Conservation (phyloP, 1,140 invertebrate species). For the Drosophila kikkawai region DNA sequence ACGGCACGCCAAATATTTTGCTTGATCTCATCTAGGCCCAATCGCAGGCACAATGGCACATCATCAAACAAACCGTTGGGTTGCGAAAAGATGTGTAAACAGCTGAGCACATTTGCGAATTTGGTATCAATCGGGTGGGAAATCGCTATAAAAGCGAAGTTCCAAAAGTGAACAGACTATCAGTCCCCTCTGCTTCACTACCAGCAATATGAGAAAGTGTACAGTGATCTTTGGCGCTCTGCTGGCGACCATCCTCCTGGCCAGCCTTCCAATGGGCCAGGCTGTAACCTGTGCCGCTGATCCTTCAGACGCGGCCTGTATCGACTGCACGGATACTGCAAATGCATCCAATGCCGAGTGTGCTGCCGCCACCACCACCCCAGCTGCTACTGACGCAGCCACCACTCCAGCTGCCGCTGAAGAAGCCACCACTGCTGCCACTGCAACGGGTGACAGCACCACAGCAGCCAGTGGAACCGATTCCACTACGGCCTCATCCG, state of each 20-base stretch:
- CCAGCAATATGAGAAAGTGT: constrained; percentile 16
- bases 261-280: neutral
- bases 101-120: constrained; percentile 14
- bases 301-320: neutral
- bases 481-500: neutral
- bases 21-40: neutral
- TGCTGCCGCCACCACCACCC: neutral
- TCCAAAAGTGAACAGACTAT: neutral
- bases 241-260: constrained; percentile 18
- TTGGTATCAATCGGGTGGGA: neutral
- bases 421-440: neutral
- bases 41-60: constrained; percentile 12
- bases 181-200: neutral
- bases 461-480: neutral
- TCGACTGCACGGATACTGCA: neutral
- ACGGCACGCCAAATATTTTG: constrained; percentile 17
- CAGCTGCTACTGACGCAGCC: neutral
- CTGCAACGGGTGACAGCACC: neutral
- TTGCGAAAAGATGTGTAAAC: constrained; percentile 8
- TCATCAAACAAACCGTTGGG: constrained; percentile 2
- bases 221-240: constrained; percentile 3
- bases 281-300: constrained; percentile 3
- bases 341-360: neutral
- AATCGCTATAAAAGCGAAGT: constrained; percentile 5
- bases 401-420: neutral